Evolutionary conservation across 2,113 vertebrate genomes (phyloP), one percentile per base, ranked within the genome.

Genomic region (Dolichotis patagonum): DNA sequence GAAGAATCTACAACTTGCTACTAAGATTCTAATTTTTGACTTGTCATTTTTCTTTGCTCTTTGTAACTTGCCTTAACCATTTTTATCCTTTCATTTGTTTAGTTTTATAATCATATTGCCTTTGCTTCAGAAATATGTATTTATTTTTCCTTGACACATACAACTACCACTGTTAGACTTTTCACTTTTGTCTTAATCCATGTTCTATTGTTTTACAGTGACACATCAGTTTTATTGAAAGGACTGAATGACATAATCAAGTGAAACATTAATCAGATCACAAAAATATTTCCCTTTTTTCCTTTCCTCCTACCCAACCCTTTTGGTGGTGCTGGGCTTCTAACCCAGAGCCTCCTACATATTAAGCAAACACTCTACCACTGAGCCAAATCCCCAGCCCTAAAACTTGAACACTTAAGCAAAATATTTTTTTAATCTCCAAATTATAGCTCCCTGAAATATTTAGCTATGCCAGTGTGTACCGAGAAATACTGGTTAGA

Each of bases 221-320:
- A 97, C 54, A 12, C 49, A 73, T 30, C 9, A 77, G 62, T 24
- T 85, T 91, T 94, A 92, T 82, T 94, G 16, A 80, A 95, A 94
- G 7, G 17, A 6, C 54, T 84, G 19, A 90, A 92, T 91, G 73
- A 71, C 71, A n/a, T n/a, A 83, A 83, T 52, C 49, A 85, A 95
- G 52, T 82, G 6, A 90, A 96, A 65, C 94, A 91, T 82, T 94
- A 83, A 90, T 38, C n/a, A 78, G 35, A 56, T 85, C 20, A 49
- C 22, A 38, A 46, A 81, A 49, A 3, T 62, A 75, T 67, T 78
- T 91, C 32, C 32, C 17, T 8, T 80, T 95, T 93, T 46, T 41
- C 84, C 22, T 5, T 5, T n/a, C 35, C 16, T 17, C 3, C 24
- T 38, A 26, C 16, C 60, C 28, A 52, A 52, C 0, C 26, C 24